Evolutionary conservation across 2,113 vertebrate genomes (phyloP), one percentile per base, ranked within the genome.

Genomic region (Cryptomyrus ogoouensis): DNA sequence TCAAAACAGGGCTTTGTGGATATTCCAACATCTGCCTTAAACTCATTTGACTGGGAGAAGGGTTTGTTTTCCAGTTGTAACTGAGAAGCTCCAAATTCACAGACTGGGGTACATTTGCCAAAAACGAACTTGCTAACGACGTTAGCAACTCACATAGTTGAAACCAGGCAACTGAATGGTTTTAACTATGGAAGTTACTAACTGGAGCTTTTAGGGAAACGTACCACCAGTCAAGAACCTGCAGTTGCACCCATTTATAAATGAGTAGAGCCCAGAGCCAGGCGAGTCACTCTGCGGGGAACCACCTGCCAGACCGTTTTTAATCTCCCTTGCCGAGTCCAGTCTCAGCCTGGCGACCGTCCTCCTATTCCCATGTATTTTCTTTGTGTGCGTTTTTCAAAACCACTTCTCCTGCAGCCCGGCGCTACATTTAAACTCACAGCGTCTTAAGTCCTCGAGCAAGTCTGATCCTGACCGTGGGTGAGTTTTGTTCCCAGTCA

Each of bases 401-500:
- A 58, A 24, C 35, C 56, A 12, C 21, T 88, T 58, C 24, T 42
- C 39, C 42, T 66, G 53, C 15, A 42, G 39, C 87, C 35, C 5
- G 3, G 49, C 21, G 35, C 19, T 66, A 66, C 53, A 19, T 44
- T 44, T 44, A 62, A 19, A 56, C 39, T 88, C 21, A 21, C 87
- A 42, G 56, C 31, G 39, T 44, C 87, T 62, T 44, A 19, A 88
- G 19, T 88, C 53, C 53, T 12, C 31, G 0, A 21, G 96, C 97
- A 97, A 97, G 98, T 97, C 96, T 96, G 96, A 97, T 98, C 98
- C 98, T 98, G 97, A 97, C 97, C 97, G 96, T 96, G 97, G 97
- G 97, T 97, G 97, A 97, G 97, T 98, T 98, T 97, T 98, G 97
- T 98, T 98, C 97, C 97, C 97, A 97, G 97, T 96, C 97, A 97